phyloP scores from a whole-genome alignment of 1,140 invertebrate species.

The Popillia japonica region DNA sequence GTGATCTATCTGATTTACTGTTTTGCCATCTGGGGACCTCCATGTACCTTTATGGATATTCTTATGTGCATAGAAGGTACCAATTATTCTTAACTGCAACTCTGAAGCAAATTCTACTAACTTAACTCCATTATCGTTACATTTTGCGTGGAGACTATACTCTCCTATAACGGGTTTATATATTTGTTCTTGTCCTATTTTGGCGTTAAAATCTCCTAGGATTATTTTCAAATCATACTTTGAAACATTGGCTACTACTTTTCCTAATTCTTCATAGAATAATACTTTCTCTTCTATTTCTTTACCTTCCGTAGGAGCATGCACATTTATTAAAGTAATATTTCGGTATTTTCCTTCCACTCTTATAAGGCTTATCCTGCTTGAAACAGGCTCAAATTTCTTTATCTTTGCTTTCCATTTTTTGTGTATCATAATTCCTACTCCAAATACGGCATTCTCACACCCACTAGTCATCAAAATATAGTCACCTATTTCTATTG shows the following conservation, averaged over 20 bases:
- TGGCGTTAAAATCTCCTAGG: conserved; percentile 29
- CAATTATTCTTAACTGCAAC: background rate
- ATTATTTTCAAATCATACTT: conserved; percentile 26
- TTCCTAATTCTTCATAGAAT: conserved; percentile 20
- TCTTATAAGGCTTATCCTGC: background rate
- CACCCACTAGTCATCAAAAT: background rate
- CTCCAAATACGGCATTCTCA: conserved; percentile 4
- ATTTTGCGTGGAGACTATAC: background rate
- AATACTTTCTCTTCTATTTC: background rate
- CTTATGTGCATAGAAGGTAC: background rate
- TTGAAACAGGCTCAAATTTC: background rate
- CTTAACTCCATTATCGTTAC: background rate
- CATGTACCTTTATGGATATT: conserved; percentile 8
- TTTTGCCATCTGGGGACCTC: background rate
- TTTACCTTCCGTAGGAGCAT: background rate
- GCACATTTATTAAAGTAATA: conserved; percentile 27
- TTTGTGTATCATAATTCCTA: conserved; percentile 4
- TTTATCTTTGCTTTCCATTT: background rate
- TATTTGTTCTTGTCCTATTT: conserved; percentile 1
- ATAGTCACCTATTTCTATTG: background rate
- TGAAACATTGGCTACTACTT: background rate
- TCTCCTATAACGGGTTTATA: background rate
- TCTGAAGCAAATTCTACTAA: conserved; percentile 13
- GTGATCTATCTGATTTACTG: conserved; percentile 16
- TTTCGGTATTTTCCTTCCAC: conserved; percentile 28